phyloP scores from a whole-genome alignment of 2,888 invertebrate genomes.

The Cataglyphis rosenhaueri region DNA sequence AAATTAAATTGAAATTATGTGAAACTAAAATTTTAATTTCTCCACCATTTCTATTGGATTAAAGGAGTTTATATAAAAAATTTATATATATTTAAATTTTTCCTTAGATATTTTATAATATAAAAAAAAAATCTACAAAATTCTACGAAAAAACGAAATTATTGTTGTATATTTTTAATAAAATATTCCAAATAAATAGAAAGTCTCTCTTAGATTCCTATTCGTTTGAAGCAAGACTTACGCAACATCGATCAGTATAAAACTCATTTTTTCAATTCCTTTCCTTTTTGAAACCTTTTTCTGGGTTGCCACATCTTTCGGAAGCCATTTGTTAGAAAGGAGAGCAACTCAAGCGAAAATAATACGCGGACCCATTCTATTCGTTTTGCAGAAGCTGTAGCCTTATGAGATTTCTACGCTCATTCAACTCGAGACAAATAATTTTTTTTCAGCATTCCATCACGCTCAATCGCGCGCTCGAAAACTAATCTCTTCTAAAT shows the following conservation, averaged over 20 bases:
- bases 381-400: constrained; percentile 65
- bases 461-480: constrained; percentile 20
- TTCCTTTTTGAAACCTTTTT: constrained; percentile 72
- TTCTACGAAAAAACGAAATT: not conserved
- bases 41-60: not conserved
- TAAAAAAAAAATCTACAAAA: not conserved
- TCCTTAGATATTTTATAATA: not conserved
- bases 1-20: no score
- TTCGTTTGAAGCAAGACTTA: constrained; percentile 59
- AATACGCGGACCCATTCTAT: constrained; percentile 65
- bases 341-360: constrained; percentile 75
- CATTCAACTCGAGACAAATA: constrained; percentile 54
- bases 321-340: constrained; percentile 78
- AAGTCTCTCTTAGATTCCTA: constrained; percentile 4
- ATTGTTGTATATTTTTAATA: not conserved
- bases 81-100: not conserved
- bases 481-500: constrained; percentile 53
- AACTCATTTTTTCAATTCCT: constrained; percentile 78
- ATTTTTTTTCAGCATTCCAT: constrained; percentile 65
- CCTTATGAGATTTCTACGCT: constrained; percentile 71
- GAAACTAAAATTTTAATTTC: no score
- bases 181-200: not conserved
- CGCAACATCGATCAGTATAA: constrained; percentile 78
- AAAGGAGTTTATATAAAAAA: not conserved
- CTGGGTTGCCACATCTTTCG: constrained; percentile 77